Base-by-base conservation (phyloP, 2,888 invertebrate genomes). In the Shargacucullia verbasci region DNA sequence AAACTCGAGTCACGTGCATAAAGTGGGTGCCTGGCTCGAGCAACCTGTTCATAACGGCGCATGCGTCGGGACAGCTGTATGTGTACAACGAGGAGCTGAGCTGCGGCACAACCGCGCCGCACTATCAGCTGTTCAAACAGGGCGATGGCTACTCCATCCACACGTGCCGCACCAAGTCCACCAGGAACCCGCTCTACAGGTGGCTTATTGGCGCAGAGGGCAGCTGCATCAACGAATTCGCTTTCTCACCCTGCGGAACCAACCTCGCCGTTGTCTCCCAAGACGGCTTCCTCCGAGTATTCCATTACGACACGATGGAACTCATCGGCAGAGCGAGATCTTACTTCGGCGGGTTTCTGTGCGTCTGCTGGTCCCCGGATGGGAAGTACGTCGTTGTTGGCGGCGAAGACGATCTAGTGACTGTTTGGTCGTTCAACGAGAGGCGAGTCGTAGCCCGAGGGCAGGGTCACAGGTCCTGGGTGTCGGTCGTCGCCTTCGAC, bases 281-380 rank as follows among this genome's bases (percentile, higher is more conserved):
- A 87, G 98, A 98, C 92, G 99, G 99, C 12, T 98, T 98, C 87
- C 95, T 99, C 35, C 94, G 99, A 66, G 98, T 99, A 56, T 99
- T 99, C 94, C 98, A 99, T 85, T 99, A 99, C 88, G 98, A 99
- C 85, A 98, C 97, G 29, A 99, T 99, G 99, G 99, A 99, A 89
- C 94, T 99, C 65, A 95, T 99, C 52, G 99, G 99, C 12, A 95
- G 97, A 58, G 99, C 99, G 68, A 95, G 99, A 69, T 99, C 99
- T 77, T 99, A 99, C 90, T 99, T 99, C 89, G 99, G 99, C 46
- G 99, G 99, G 34, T 96, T 99, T 80, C 93, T 99, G 39, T 99
- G 99, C 90, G 99, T 99, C 2, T 98, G 98, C 82, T 99, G 99
- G 99, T 98, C 99, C 9, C 99, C 99, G 0, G 99, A 99, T 89